These are phyloP conservation scores for Homarus americanus DNA, from an alignment of 1,140 invertebrate genomes.

Conservation along the genomic window DNA sequence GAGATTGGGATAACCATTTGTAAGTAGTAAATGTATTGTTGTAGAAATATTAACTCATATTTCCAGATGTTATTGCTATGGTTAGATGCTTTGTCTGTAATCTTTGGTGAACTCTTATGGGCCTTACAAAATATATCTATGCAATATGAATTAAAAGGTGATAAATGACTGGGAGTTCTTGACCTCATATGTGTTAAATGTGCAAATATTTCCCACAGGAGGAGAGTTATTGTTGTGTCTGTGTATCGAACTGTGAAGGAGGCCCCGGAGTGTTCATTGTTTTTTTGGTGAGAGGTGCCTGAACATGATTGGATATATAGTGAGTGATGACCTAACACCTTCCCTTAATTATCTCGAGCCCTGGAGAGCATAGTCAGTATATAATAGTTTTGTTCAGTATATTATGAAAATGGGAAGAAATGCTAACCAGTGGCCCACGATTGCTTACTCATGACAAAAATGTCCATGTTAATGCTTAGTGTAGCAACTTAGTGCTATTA, in stretches of 20 bases:
- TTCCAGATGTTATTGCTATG: neutral
- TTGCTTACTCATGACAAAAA: neutral
- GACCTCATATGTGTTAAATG: slow-evolving; percentile 1
- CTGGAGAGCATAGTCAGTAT: neutral
- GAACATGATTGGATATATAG: neutral
- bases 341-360: neutral
- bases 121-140: slow-evolving; percentile 65
- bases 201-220: neutral
- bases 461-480: slow-evolving; percentile 23
- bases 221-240: neutral
- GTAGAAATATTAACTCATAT: neutral
- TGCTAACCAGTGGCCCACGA: neutral
- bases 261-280: neutral
- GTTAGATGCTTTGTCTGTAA: slow-evolving; percentile 4
- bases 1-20: neutral
- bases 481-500: slow-evolving; percentile 16
- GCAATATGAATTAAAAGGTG: slow-evolving; percentile 57
- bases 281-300: neutral
- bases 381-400: neutral
- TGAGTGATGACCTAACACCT: neutral
- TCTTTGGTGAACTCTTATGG: slow-evolving; percentile 28
- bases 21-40: neutral
- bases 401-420: neutral
- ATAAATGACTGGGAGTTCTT: slow-evolving; percentile 17
- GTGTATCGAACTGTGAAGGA: neutral